Evolutionary conservation across 2,113 vertebrate genomes (phyloP).

Genomic region (Tyrannus savana): DNA sequence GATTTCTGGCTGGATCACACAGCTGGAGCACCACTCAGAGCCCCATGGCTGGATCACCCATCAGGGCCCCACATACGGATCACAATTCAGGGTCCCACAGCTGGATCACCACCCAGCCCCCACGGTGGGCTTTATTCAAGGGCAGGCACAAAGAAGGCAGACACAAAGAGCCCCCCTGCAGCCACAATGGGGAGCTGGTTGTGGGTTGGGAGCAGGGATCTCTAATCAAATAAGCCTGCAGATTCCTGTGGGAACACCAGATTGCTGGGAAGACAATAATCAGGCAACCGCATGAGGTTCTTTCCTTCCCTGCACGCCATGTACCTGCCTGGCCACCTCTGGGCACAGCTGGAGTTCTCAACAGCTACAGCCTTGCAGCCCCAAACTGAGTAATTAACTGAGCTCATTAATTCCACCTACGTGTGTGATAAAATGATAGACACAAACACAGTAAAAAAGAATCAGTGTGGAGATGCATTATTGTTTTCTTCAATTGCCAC

Average conservation of each 20-base stretch:
- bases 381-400: neutral
- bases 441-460: neutral
- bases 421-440: neutral
- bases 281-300: rapidly evolving
- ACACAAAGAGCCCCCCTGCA: neutral
- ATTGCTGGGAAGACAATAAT: rapidly evolving
- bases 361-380: neutral
- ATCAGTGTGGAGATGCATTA: neutral
- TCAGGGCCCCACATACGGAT: neutral
- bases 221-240: neutral
- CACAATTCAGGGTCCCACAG: neutral
- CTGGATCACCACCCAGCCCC: neutral
- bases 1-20: neutral
- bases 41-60: neutral
- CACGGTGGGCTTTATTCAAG: neutral
- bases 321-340: neutral
- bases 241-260: neutral
- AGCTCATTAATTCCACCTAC: neutral
- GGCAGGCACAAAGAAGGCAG: neutral
- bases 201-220: neutral
- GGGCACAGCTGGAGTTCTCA: neutral
- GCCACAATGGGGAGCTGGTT: neutral
- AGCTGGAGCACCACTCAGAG: neutral
- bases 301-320: rapidly evolving
- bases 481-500: neutral